A percentile compares a stretch with the other conserved stretches of the same genome.
These are phyloP conservation scores for Babyrousa celebensis DNA, from an alignment of 2,797 vertebrate genomes.

Conservation along the genomic window DNA sequence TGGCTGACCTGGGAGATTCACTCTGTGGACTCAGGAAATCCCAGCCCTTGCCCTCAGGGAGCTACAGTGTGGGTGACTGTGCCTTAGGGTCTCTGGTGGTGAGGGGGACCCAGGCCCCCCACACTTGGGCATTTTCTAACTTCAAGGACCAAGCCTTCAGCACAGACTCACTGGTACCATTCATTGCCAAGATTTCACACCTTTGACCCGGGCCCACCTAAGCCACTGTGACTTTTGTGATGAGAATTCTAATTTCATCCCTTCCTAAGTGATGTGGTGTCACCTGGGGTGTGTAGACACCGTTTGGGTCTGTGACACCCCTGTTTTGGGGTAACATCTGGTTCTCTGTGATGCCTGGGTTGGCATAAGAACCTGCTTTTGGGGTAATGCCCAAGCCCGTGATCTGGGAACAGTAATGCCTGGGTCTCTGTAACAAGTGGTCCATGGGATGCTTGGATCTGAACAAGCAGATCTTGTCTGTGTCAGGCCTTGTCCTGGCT, in stretches of 20 bases:
- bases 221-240: neutral
- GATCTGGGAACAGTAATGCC: neutral
- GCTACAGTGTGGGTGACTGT: neutral
- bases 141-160: slow-evolving; percentile 14
- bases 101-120: neutral
- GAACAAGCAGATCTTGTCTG: neutral
- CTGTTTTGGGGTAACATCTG: neutral
- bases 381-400: neutral
- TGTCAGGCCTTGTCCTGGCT: neutral
- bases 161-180: neutral
- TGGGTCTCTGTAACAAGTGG: neutral
- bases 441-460: neutral
- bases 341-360: neutral
- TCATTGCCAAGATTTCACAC: neutral
- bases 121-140: neutral
- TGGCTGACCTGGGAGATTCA: neutral
- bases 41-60: neutral
- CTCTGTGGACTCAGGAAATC: neutral
- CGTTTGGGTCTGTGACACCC: neutral
- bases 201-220: neutral
- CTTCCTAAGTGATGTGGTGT: neutral
- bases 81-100: neutral
- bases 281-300: neutral
- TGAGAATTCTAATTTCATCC: neutral
- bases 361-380: neutral